These are phyloP conservation scores for Myathropa florea DNA, from an alignment of 2,888 invertebrate genomes.

Conservation along the genomic window DNA sequence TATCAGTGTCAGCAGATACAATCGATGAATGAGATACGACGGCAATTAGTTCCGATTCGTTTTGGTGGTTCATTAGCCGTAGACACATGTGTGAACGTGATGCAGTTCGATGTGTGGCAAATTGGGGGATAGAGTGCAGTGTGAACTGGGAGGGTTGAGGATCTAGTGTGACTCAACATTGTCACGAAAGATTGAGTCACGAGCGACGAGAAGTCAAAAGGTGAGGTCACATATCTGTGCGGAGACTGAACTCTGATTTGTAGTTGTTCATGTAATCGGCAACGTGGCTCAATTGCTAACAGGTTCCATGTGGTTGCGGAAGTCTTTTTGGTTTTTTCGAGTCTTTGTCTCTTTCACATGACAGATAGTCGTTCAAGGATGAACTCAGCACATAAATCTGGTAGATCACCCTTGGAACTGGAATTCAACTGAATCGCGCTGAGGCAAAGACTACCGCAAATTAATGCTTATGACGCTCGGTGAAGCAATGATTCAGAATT, in stretches of 20 bases:
- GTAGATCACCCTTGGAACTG: no score
- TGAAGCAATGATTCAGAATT: no score
- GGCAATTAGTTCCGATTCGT: neutral
- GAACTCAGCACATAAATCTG: no score
- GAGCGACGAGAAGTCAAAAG: neutral
- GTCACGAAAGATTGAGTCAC: neutral
- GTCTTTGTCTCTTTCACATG: no score
- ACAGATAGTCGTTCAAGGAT: no score
- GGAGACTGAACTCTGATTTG: neutral
- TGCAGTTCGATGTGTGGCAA: neutral
- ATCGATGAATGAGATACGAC: neutral
- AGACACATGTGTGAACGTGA: neutral
- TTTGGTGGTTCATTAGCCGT: neutral
- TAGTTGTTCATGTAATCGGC: neutral
- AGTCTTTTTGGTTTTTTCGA: neutral
- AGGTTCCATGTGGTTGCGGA: neutral
- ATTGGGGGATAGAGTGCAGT: neutral
- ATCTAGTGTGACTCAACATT: neutral
- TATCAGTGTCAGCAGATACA: slow-evolving; percentile 8
- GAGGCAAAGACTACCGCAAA: no score
- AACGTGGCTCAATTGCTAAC: neutral
- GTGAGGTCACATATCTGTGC: neutral
- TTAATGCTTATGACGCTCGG: no score
- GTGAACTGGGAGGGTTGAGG: no score
- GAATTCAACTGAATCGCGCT: no score